phyloP scores from a whole-genome alignment of 2,113 vertebrate genomes.

The Hemiscyllium ocellatum region DNA sequence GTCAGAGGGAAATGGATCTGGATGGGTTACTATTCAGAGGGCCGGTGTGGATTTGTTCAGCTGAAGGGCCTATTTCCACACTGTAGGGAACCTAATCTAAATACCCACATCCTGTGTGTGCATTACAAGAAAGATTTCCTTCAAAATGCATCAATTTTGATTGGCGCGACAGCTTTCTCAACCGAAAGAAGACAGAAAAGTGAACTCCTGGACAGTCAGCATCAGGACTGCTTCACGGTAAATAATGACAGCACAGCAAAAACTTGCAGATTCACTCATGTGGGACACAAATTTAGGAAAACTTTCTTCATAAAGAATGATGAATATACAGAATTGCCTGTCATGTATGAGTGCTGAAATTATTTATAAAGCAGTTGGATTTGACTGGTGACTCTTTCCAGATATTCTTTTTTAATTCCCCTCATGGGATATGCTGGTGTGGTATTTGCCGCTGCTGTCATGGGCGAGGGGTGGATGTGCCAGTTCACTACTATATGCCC shows the following conservation, averaged over 20 bases:
- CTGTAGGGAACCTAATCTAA: too few relatives aligned
- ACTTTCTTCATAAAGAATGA: neutral
- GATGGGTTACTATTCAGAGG: too few relatives aligned
- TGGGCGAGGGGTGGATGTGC: too few relatives aligned
- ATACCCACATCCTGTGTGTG: too few relatives aligned
- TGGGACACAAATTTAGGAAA: neutral
- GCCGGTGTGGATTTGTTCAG: too few relatives aligned
- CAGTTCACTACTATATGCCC: too few relatives aligned
- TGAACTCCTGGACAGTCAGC: neutral
- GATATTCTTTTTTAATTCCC: neutral
- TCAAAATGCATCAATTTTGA: too few relatives aligned
- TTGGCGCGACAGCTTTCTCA: neutral
- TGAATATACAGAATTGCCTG: neutral
- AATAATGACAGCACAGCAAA: neutral
- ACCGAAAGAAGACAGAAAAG: neutral
- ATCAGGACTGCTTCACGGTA: neutral
- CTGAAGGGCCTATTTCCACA: too few relatives aligned
- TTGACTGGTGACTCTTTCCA: neutral
- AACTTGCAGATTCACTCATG: neutral
- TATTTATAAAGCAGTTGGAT: neutral
- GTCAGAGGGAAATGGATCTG: too few relatives aligned
- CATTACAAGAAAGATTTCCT: too few relatives aligned
- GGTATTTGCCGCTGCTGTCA: too few relatives aligned
- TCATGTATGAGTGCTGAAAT: neutral
- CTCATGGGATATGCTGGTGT: too few relatives aligned